A percentile compares a stretch with the other conserved stretches of the same genome.
Evolutionary conservation across 2,888 invertebrate species (phyloP).

Genomic region (Rhodophaea formosa): DNA sequence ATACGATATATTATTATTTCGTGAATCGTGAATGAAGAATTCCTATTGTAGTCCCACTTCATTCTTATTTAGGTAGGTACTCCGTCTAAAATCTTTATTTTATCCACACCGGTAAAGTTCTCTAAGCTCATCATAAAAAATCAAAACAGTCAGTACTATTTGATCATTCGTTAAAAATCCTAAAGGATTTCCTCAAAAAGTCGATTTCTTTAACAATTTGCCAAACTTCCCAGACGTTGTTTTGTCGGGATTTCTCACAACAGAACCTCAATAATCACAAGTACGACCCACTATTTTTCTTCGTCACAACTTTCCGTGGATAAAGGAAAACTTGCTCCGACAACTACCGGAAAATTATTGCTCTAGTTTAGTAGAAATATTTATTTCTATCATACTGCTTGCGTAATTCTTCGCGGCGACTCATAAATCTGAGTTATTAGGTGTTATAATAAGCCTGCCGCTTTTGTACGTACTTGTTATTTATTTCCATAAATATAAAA

Average conservation of each 20-base stretch:
- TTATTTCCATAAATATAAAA: not conserved
- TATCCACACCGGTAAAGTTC: too few species aligned
- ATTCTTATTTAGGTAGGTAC: too few species aligned
- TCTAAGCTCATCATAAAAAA: too few species aligned
- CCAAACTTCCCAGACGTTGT: constrained; percentile 43
- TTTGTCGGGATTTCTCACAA: constrained; percentile 37
- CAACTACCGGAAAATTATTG: constrained; percentile 38
- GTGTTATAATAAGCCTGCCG: not conserved
- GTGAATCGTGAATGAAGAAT: too few species aligned
- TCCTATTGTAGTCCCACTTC: too few species aligned
- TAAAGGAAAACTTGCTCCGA: constrained; percentile 40
- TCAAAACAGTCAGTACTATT: too few species aligned
- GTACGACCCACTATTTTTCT: constrained; percentile 44
- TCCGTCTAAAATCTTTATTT: too few species aligned
- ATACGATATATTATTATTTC: too few species aligned
- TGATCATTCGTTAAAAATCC: too few species aligned
- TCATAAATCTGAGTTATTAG: not conserved
- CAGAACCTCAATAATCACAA: constrained; percentile 31
- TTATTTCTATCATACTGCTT: not conserved
- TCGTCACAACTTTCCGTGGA: constrained; percentile 33
- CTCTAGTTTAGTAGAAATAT: constrained; percentile 33
- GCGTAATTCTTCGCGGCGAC: not conserved
- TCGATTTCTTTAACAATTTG: constrained; percentile 8
- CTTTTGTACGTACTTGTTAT: not conserved
- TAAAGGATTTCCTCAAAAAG: too few species aligned